Conservation (phyloP, 1,140 invertebrate species). For the Brachionus plicatilis region DNA sequence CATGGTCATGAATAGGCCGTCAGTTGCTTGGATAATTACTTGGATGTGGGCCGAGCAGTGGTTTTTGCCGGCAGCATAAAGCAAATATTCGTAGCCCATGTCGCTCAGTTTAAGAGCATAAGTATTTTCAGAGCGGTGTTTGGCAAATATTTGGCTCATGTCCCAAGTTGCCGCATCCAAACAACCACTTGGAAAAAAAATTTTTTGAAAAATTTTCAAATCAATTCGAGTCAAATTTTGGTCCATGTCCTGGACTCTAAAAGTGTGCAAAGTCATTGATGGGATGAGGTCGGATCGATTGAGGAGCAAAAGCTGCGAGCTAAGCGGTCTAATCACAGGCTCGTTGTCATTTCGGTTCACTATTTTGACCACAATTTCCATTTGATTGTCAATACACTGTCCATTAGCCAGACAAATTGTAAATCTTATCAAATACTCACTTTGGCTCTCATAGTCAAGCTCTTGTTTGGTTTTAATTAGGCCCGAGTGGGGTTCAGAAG, state of each 20-base stretch:
- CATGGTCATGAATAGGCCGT: not conserved
- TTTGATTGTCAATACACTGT: not conserved
- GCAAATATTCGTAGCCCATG: not conserved
- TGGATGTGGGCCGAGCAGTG: not conserved
- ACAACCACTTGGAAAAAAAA: not conserved
- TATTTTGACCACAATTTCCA: not conserved
- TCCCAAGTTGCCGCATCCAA: not conserved
- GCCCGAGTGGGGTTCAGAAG: not conserved
- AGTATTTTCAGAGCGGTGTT: not conserved
- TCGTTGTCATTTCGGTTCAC: conserved; percentile 24
- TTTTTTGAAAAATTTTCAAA: not conserved
- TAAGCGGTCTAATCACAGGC: not conserved
- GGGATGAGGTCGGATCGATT: not conserved
- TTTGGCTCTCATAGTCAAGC: not conserved
- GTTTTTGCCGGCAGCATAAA: not conserved
- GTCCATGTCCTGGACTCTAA: not conserved
- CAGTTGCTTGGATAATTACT: not conserved
- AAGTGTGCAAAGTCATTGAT: conserved; percentile 1
- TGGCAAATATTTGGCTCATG: not conserved
- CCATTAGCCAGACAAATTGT: not conserved
- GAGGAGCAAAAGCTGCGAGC: not conserved
- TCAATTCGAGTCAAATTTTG: not conserved
- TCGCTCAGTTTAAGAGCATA: not conserved
- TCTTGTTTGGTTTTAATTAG: not conserved
- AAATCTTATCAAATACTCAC: not conserved